Percentiles rank a stretch among this genome's conserved stretches.
Evolutionary conservation across 2,888 invertebrate species (phyloP).

Genomic region (Meandrusa payeni): DNA sequence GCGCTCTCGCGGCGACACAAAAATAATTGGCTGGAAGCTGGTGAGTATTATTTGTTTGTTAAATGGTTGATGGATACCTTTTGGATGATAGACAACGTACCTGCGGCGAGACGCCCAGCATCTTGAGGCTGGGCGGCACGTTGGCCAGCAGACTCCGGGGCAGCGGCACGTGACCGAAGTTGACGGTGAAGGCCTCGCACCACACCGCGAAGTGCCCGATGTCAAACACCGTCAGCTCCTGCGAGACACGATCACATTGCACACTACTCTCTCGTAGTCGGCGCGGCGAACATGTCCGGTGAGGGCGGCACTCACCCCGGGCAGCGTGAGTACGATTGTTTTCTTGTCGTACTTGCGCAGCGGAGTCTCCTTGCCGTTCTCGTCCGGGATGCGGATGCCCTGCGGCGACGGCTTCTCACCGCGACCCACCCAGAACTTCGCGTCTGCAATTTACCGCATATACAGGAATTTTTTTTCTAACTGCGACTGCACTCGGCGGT

Average conservation of each 20-base stretch:
- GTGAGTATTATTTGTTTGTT: no score
- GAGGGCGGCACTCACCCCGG: conserved; percentile 74
- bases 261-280: no score
- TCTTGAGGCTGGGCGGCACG: conserved; percentile 94
- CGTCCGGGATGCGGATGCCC: conserved; percentile 93
- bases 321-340: conserved; percentile 93
- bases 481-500: no score
- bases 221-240: conserved; percentile 93
- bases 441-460: no score
- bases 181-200: conserved; percentile 96
- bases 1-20: no score
- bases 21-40: no score
- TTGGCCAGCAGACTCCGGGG: conserved; percentile 84
- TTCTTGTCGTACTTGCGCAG: conserved; percentile 91
- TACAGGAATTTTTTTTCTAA: no score
- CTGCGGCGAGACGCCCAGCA: conserved; percentile 97
- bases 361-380: conserved; percentile 92
- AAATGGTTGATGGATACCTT: background rate
- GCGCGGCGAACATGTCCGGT: no score
- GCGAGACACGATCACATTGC: no score
- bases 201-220: conserved; percentile 96
- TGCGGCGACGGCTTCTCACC: conserved; percentile 90
- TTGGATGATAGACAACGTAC: conserved; percentile 66
- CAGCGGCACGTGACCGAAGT: conserved; percentile 93
- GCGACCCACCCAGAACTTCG: conserved; percentile 95